These are phyloP conservation scores for Dolichomitus sp. DNA, from an alignment of 2,888 invertebrate genomes.

Conservation along the genomic window DNA sequence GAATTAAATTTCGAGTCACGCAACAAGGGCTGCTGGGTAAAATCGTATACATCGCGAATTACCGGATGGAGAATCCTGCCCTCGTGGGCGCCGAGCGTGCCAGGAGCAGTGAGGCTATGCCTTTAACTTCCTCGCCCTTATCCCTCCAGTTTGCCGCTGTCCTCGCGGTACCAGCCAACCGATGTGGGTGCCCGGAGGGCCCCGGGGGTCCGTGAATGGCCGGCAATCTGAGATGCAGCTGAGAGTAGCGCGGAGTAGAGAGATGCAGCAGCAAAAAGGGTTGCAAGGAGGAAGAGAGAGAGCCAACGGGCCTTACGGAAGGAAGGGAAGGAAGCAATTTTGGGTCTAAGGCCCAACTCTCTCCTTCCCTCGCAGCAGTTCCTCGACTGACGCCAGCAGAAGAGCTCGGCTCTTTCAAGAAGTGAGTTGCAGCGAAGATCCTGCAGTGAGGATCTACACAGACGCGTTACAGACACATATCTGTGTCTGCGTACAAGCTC, in stretches of 20 bases:
- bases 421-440: slow-evolving; percentile 54
- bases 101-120: slow-evolving; percentile 6
- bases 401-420: slow-evolving; percentile 42
- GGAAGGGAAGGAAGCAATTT: slow-evolving; percentile 72
- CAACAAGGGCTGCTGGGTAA: slow-evolving; percentile 20
- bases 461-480: slow-evolving; percentile 21
- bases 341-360: slow-evolving; percentile 65
- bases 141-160: slow-evolving; percentile 30
- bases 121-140: neutral
- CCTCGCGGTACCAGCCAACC: slow-evolving; percentile 28
- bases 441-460: slow-evolving; percentile 28
- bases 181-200: slow-evolving; percentile 64
- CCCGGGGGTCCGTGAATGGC: slow-evolving; percentile 69
- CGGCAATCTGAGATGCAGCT: slow-evolving; percentile 69
- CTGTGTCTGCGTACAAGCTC: slow-evolving; percentile 47
- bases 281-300: slow-evolving; percentile 3
- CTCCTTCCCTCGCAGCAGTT: slow-evolving; percentile 10
- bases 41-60: slow-evolving; percentile 45
- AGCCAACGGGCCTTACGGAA: slow-evolving; percentile 52
- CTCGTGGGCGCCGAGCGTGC: slow-evolving; percentile 1
- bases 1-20: slow-evolving; percentile 52
- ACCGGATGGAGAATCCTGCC: slow-evolving; percentile 27
- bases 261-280: slow-evolving; percentile 66
- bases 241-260: slow-evolving; percentile 55
- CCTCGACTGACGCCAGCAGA: slow-evolving; percentile 63